phyloP scores from a whole-genome alignment of 2,113 vertebrate species.

The Archocentrus centrarchus region DNA sequence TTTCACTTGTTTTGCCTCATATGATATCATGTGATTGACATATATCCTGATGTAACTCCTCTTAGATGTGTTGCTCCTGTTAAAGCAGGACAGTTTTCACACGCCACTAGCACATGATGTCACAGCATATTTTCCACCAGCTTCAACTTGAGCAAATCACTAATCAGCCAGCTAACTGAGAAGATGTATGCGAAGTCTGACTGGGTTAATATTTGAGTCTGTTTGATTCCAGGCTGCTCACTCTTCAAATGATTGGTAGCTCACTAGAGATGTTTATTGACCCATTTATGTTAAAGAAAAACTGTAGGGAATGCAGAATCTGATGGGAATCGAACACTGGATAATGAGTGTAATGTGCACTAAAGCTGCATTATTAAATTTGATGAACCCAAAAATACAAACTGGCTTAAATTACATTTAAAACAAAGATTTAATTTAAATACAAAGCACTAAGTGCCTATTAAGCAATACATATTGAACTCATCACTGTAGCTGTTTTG shows the following conservation, averaged over 20 bases:
- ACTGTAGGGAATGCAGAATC: too few species aligned
- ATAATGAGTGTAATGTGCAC: background rate
- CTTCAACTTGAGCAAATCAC: background rate
- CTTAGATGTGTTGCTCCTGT: background rate
- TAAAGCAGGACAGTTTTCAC: background rate
- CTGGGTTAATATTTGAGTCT: background rate
- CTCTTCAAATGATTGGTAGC: too few species aligned
- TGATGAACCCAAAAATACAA: background rate
- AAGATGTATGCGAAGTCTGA: background rate
- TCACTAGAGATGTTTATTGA: too few species aligned
- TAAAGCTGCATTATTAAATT: background rate
- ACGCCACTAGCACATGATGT: background rate
- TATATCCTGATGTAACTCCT: background rate
- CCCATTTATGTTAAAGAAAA: too few species aligned
- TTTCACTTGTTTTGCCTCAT: background rate
- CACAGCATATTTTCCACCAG: background rate
- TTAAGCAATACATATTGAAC: background rate
- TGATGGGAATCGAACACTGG: background rate
- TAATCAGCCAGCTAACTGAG: background rate
- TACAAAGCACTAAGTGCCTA: constrained; percentile 7
- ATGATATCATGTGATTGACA: background rate
- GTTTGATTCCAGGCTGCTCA: too few species aligned
- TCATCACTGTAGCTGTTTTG: background rate
- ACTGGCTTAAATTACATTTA: background rate
- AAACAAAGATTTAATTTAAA: background rate